Base-by-base conservation (phyloP, 2,797 vertebrate species). In the Acanthopagrus latus region DNA sequence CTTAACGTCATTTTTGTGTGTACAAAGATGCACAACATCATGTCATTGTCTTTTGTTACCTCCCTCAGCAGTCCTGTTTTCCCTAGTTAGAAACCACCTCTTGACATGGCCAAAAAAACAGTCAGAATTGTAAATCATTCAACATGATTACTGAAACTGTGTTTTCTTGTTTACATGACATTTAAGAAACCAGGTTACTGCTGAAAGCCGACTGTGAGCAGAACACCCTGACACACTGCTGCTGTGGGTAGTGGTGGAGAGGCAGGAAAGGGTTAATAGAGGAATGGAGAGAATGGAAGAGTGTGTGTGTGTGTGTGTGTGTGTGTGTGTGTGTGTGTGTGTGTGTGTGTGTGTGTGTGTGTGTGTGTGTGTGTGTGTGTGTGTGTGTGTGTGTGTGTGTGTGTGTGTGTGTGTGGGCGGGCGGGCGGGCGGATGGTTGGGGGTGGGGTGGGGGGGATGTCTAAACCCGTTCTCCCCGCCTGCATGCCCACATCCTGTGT, bases 401-500 rank as follows among this genome's bases (percentile, higher is more conserved):
- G 79, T 67, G 83, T 71, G 83, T 76, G 80, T 69, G 71, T 70
- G 75, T 64, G 74, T 73, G 82, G 25, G 25, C 25, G 25, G 25
- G 25, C 25, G 25, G 64, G 74, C 73, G 82, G 25, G 25, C 25
- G 25, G 25, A 25, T 25, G 25, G 66, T 50, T 72, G 81, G 76
- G 88, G 83, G 86, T 73, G 86, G 72, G 73, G 75, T 78, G 41
- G 81, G 79, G 74, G 85, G 85, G 86, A 38, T 79, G 89, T 87
- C 86, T 91, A 88, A 89, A 83, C 91, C 91, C 85, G 65, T 80
- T 71, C 91, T 89, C 87, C 86, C 78, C 81, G 86, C 85, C 83
- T 86, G 80, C 88, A 90, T 94, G 92, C 94, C 94, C 94, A 95
- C 95, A 95, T 96, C 94, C 94, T 95, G 94, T 96, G 94, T 94